Evolutionary conservation across 2,113 vertebrate species (phyloP).

Genomic region (Monarcha castaneiventris): DNA sequence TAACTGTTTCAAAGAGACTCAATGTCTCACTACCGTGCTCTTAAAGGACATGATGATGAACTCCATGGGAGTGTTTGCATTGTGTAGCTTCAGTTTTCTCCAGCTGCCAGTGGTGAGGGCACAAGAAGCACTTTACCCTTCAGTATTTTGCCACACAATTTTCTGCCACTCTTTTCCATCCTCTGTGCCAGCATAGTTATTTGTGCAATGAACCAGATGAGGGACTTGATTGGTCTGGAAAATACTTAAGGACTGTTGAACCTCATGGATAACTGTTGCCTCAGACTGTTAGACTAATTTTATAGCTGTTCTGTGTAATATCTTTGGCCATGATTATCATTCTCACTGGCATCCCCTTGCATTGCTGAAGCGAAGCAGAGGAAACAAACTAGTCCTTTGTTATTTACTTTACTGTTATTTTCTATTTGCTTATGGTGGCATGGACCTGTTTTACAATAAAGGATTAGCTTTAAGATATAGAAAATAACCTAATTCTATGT

Average conservation of each 20-base stretch:
- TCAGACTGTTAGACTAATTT: not conserved
- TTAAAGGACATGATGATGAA: not conserved
- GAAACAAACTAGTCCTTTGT: not conserved
- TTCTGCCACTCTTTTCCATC: not conserved
- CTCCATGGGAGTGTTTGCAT: not conserved
- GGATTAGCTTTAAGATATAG: not conserved
- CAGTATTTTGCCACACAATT: not conserved
- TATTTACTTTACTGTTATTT: not conserved
- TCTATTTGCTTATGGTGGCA: not conserved
- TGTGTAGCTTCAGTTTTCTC: not conserved
- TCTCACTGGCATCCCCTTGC: not conserved
- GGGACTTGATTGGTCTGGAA: not conserved
- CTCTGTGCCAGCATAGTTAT: not conserved
- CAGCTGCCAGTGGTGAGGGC: accelerated
- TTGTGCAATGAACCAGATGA: not conserved
- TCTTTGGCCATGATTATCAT: not conserved
- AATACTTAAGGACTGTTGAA: not conserved
- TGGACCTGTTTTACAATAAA: not conserved
- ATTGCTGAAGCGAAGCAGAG: not conserved
- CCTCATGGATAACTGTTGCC: not conserved
- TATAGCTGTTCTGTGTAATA: not conserved
- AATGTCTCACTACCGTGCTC: no score
- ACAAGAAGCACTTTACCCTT: not conserved
- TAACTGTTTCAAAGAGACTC: no score
- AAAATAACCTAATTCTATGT: not conserved